A percentile compares a stretch with the other conserved stretches of the same genome.
Conservation (phyloP, 2,113 vertebrate species). For the Eulemur macaco region DNA sequence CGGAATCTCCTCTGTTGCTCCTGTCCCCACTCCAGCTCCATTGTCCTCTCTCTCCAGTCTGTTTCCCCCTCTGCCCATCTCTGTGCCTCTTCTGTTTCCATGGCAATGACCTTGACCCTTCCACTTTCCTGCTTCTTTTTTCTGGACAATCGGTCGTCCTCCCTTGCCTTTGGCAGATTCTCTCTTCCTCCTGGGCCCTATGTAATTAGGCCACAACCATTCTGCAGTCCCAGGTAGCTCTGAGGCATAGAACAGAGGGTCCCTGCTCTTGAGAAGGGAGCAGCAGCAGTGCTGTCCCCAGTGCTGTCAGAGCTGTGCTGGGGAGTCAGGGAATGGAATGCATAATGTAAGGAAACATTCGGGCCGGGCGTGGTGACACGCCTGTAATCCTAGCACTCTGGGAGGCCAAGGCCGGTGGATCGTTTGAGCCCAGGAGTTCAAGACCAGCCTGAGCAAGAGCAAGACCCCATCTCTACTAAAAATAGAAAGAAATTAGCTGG, state of each 20-base stretch:
- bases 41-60: not conserved
- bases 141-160: not conserved
- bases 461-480: too few relatives aligned
- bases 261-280: not conserved
- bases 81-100: not conserved
- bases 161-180: not conserved
- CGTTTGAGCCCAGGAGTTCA: too few relatives aligned
- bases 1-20: not conserved
- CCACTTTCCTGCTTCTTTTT: not conserved
- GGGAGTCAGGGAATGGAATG: not conserved
- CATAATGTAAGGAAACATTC: not conserved
- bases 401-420: too few relatives aligned
- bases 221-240: not conserved
- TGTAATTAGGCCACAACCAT: not conserved
- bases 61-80: not conserved
- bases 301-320: not conserved
- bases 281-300: too few relatives aligned
- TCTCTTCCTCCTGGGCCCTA: not conserved
- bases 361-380: too few relatives aligned
- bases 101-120: not conserved
- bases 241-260: not conserved
- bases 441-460: too few relatives aligned
- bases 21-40: fast-evolving
- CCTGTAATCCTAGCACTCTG: too few relatives aligned
- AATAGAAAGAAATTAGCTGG: too few relatives aligned